Evolutionary conservation across 2,797 vertebrate species (phyloP).

Genomic region (Graptemys geographica): DNA sequence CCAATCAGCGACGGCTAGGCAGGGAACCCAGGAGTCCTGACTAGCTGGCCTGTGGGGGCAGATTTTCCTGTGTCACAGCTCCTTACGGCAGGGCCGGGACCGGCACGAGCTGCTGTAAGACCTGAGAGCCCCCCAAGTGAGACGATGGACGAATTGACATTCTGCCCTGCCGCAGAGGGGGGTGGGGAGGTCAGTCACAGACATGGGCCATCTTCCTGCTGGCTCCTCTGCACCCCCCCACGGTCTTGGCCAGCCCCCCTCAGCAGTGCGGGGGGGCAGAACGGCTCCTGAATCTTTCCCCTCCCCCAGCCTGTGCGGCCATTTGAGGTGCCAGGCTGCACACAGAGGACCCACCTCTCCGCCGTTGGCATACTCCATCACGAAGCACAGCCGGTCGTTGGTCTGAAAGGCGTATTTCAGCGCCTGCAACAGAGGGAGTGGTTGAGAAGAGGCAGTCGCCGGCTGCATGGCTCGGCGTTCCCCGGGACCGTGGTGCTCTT

Average conservation of each 20-base stretch:
- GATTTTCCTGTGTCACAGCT: not conserved
- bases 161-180: not conserved
- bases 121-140: too few relatives aligned
- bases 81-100: not conserved
- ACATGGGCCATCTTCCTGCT: not conserved
- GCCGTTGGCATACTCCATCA: conserved; percentile 98
- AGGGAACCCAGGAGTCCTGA: not conserved
- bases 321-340: too few relatives aligned
- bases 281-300: too few relatives aligned
- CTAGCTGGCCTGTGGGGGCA: too few relatives aligned
- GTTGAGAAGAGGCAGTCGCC: accelerated
- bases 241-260: too few relatives aligned
- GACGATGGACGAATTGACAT: not conserved
- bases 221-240: not conserved
- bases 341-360: conserved; percentile 87
- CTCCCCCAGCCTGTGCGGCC: not conserved
- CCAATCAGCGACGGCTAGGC: too few relatives aligned
- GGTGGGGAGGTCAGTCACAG: not conserved
- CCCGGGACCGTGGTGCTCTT: not conserved
- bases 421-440: conserved; percentile 79
- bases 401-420: conserved; percentile 98
- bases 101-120: too few relatives aligned
- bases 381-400: conserved; percentile 94
- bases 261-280: too few relatives aligned
- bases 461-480: too few relatives aligned